Base-by-base conservation (phyloP, 2,113 vertebrate genomes). In the Ia io region DNA sequence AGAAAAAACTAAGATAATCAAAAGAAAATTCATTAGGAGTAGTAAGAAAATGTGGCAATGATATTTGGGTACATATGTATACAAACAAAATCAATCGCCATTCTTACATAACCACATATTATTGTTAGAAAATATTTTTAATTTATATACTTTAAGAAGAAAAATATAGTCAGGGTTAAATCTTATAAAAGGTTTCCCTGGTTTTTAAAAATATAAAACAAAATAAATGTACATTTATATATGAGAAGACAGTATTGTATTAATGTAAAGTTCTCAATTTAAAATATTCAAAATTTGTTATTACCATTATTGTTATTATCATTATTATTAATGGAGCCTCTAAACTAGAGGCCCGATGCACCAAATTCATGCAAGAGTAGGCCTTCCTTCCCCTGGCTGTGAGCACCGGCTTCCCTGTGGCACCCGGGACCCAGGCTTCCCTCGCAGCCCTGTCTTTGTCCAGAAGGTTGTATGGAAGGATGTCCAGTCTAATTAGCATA, bases 51-150 rank as follows among this genome's bases (percentile, higher is more conserved):
- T 7, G 20, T 30, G 56, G 18, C 4, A 87, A 37, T 23, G 40
- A 11, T 47, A 84, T 69, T 61, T 42, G 2, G 16, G 22, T 28
- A 79, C 5, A 59, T 32, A 91, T 12, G 0, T 73, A 42, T 82
- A 49, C 40, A 88, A 40, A 70, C 22, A 23, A 69, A 71, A 79
- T 16, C 1, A 49, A 49, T n/a, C 35, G 6, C 28, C 17, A 84
- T 42, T 78, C 20, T 76, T 73, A 37, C 6, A 53, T 20, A 70
- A 59, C 5, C 35, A n/a, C 14, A 87, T 17, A 13, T 82, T 65
- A 74, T 9, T 76, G 20, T 35, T 35, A 84, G 70, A 90, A 76
- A 87, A 56, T 74, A 88, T 42, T 74, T 59, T 73, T 74, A 63
- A 53, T 16, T 73, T 12, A 44, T 91, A 56, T 16, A 23, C 69